Evolutionary conservation across 2,888 invertebrate genomes (phyloP).

Genomic region (Gryllus longicercus): DNA sequence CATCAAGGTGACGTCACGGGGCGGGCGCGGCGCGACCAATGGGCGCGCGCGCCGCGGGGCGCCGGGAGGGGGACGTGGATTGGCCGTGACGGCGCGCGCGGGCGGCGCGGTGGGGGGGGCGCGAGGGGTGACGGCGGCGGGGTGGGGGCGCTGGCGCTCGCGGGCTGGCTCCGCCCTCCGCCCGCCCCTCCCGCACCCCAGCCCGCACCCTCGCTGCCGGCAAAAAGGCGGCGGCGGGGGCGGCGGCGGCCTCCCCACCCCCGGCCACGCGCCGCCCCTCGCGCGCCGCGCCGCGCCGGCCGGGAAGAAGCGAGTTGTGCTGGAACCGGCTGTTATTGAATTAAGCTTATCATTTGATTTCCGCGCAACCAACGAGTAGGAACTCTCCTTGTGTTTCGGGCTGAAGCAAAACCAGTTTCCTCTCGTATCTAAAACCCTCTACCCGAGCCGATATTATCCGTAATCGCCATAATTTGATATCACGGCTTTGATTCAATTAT

Average conservation of each 20-base stretch:
- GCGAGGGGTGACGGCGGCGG: slow-evolving; percentile 18
- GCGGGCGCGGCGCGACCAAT: slow-evolving; percentile 41
- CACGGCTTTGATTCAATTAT: slow-evolving; percentile 48
- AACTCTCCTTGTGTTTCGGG: slow-evolving; percentile 27
- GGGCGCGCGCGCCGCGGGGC: slow-evolving; percentile 41
- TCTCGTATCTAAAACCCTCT: slow-evolving; percentile 43
- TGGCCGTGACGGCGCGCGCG: slow-evolving; percentile 4
- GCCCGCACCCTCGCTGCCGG: slow-evolving; percentile 37
- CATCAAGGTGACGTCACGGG: slow-evolving; percentile 48
- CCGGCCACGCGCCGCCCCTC: slow-evolving; percentile 31
- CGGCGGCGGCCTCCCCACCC: background rate
- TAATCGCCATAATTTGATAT: slow-evolving; percentile 53
- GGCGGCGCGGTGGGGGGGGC: slow-evolving; percentile 3
- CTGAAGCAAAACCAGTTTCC: slow-evolving; percentile 12
- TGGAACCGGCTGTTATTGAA: slow-evolving; percentile 62
- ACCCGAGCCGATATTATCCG: slow-evolving; percentile 46
- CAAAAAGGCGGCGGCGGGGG: slow-evolving; percentile 39
- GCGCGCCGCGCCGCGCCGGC: slow-evolving; percentile 35
- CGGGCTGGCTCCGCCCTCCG: background rate
- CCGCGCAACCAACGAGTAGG: slow-evolving; percentile 50
- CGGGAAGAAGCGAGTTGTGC: slow-evolving; percentile 12
- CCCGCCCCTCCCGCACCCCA: slow-evolving; percentile 41
- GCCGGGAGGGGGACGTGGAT: slow-evolving; percentile 41
- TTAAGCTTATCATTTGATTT: slow-evolving; percentile 74
- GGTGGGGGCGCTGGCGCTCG: slow-evolving; percentile 39